phyloP scores from a whole-genome alignment of 2,888 invertebrate genomes.

The Machimus atricapillus region DNA sequence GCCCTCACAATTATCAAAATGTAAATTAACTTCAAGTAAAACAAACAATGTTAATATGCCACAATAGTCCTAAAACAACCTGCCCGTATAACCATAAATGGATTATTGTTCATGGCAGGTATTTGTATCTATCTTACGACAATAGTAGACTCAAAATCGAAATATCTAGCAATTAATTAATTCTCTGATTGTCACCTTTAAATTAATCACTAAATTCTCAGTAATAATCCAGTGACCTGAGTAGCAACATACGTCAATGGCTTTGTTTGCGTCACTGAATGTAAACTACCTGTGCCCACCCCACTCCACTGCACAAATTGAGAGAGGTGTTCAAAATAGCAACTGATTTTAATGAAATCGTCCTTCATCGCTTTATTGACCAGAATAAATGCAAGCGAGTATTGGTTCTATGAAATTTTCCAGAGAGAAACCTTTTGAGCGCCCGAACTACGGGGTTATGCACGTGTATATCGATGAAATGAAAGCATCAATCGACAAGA shows the following conservation, averaged over 20 bases:
- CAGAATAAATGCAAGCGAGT: neutral
- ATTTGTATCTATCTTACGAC: neutral
- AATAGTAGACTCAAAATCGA: neutral
- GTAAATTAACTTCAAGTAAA: no score
- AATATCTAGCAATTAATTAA: neutral
- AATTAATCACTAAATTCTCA: neutral
- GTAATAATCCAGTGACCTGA: neutral
- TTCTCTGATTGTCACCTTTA: neutral
- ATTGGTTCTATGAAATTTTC: neutral
- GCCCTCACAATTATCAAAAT: no score
- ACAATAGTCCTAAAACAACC: no score
- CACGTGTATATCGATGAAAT: neutral
- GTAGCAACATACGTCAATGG: neutral
- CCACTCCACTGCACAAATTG: neutral
- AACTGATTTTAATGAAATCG: neutral
- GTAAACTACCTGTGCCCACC: neutral
- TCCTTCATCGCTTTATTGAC: neutral
- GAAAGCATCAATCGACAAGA: neutral
- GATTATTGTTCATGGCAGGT: neutral
- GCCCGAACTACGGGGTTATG: neutral
- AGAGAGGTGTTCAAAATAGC: neutral
- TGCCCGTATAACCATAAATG: neutral
- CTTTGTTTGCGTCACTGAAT: neutral
- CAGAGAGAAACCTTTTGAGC: neutral
- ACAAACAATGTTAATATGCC: no score